phyloP scores from a whole-genome alignment of 2,888 invertebrate genomes.

The Drosophila lutescens region DNA sequence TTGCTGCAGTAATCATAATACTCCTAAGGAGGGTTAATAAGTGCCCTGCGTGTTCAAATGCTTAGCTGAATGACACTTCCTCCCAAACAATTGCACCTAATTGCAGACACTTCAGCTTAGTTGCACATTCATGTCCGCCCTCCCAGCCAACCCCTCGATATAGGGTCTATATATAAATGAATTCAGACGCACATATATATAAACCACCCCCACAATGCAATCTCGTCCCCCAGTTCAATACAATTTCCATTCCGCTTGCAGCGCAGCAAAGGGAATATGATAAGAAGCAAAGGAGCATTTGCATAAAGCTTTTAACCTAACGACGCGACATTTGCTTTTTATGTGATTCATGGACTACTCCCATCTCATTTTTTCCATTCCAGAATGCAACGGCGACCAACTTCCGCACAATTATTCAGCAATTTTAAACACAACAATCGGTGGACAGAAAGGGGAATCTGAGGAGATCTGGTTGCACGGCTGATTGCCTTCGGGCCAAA shows the following conservation, averaged over 20 bases:
- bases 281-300: slow-evolving; percentile 53
- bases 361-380: background rate
- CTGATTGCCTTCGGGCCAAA: slow-evolving; percentile 46
- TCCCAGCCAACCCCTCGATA: background rate
- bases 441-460: background rate
- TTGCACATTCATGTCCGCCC: slow-evolving; percentile 13
- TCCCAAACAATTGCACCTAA: slow-evolving; percentile 51
- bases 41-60: slow-evolving; percentile 20
- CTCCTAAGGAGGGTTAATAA: slow-evolving; percentile 12
- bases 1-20: slow-evolving; percentile 18
- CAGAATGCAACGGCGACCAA: slow-evolving; percentile 35
- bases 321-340: slow-evolving; percentile 63
- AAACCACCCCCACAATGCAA: background rate
- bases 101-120: slow-evolving; percentile 40
- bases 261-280: slow-evolving; percentile 25
- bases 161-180: background rate
- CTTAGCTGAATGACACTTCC: slow-evolving; percentile 20
- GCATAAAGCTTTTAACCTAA: slow-evolving; percentile 71
- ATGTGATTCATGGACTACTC: slow-evolving; percentile 39
- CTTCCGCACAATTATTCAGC: slow-evolving; percentile 69
- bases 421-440: slow-evolving; percentile 71
- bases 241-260: slow-evolving; percentile 41
- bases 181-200: background rate
- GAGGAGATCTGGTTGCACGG: slow-evolving; percentile 48
- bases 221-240: slow-evolving; percentile 24